Evolutionary conservation across 2,113 vertebrate genomes (phyloP).

Genomic region (Brachyhypopomus gauderio): DNA sequence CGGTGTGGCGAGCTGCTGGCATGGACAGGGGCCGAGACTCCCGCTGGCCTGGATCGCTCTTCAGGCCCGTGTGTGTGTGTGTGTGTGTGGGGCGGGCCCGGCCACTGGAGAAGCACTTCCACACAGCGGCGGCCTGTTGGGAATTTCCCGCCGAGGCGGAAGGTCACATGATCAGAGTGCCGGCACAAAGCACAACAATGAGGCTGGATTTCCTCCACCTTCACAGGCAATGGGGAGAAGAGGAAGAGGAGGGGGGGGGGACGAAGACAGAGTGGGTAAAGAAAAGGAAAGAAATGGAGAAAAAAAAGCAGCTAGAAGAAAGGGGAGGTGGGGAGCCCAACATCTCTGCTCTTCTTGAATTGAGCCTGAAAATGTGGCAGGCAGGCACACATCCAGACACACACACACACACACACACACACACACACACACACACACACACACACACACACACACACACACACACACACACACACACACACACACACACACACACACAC

Average conservation of each 20-base stretch:
- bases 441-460: slow-evolving; percentile 47
- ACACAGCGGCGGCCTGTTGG: slow-evolving; percentile 33
- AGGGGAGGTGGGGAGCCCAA: slow-evolving; percentile 14
- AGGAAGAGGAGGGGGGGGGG: slow-evolving; percentile 22
- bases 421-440: slow-evolving; percentile 38
- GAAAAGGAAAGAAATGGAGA: slow-evolving; percentile 22
- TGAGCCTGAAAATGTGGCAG: background rate
- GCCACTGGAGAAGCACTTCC: slow-evolving; percentile 5
- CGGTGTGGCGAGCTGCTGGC: background rate
- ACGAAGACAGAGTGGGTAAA: slow-evolving; percentile 18
- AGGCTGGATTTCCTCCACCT: slow-evolving; percentile 45
- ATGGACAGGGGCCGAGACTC: background rate
- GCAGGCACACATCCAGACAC: background rate
- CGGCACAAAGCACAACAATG: slow-evolving; percentile 46
- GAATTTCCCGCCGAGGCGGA: slow-evolving; percentile 50
- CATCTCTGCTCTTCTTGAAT: slow-evolving; percentile 12
- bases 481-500: slow-evolving; percentile 42
- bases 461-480: slow-evolving; percentile 19
- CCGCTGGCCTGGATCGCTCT: slow-evolving; percentile 6
- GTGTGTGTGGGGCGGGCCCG: background rate
- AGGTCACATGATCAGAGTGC: slow-evolving; percentile 40
- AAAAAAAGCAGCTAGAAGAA: slow-evolving; percentile 11
- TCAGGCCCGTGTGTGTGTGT: slow-evolving; percentile 20
- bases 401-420: slow-evolving; percentile 42
- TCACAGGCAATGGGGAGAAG: slow-evolving; percentile 2